Percentiles rank a stretch among this genome's conserved stretches.
Evolutionary conservation across 2,888 invertebrate genomes (phyloP).

Genomic region (Limnephilus auricula): DNA sequence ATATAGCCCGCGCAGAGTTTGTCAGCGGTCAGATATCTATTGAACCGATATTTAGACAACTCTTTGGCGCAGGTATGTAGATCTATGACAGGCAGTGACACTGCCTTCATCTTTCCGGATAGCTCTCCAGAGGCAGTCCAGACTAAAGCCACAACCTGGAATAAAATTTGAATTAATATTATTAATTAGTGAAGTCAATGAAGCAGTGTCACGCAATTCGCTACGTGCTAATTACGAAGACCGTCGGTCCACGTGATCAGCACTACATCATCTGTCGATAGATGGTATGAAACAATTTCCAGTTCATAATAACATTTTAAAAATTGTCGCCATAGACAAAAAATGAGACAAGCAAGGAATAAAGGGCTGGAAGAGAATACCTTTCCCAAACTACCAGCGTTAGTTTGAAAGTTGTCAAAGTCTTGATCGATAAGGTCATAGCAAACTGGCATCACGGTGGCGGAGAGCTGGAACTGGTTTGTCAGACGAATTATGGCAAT

Average conservation of each 20-base stretch:
- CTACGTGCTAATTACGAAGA: too few relatives aligned
- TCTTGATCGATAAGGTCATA: slow-evolving; percentile 70
- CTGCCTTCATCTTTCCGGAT: not conserved
- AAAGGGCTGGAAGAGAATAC: not conserved
- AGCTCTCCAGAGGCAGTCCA: not conserved
- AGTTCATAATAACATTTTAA: too few relatives aligned
- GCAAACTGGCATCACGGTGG: slow-evolving; percentile 76
- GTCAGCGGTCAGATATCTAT: not conserved
- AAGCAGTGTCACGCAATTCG: too few relatives aligned
- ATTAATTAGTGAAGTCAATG: too few relatives aligned
- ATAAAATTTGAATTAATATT: not conserved
- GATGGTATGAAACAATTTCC: too few relatives aligned
- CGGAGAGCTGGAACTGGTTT: slow-evolving; percentile 71
- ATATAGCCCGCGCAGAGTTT: not conserved
- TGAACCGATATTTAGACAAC: not conserved
- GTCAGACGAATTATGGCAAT: slow-evolving; percentile 76
- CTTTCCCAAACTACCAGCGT: not conserved
- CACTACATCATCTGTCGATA: too few relatives aligned
- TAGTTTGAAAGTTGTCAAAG: slow-evolving; percentile 69
- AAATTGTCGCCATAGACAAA: too few relatives aligned
- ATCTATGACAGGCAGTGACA: not conserved
- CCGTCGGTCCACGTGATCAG: too few relatives aligned
- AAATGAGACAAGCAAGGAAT: not conserved
- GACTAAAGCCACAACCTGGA: not conserved
- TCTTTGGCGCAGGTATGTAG: not conserved